Percentiles rank a stretch among this genome's conserved stretches.
These are phyloP conservation scores for Sinocyclocheilus maitianheensis DNA, from an alignment of 2,113 vertebrate species.

Conservation along the genomic window DNA sequence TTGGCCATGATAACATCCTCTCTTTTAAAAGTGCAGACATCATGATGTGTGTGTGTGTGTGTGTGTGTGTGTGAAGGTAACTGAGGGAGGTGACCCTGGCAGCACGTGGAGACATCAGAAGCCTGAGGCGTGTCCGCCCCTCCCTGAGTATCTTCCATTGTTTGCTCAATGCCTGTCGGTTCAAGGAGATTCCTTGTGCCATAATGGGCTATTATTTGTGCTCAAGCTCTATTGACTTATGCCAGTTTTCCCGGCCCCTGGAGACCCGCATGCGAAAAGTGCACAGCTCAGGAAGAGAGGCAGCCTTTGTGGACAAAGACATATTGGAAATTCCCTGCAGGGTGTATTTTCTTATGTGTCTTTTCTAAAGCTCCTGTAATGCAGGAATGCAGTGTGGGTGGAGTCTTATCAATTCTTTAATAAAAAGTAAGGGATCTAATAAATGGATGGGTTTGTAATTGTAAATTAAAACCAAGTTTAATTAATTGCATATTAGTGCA, in stretches of 20 bases:
- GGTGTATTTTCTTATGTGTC: neutral
- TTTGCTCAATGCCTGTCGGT: constrained; percentile 71
- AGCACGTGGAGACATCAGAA: constrained; percentile 62
- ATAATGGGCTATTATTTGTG: constrained; percentile 73
- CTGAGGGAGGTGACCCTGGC: constrained; percentile 46
- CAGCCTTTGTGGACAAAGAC: constrained; percentile 62
- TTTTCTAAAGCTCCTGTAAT: neutral
- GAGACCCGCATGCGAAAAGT: constrained; percentile 61
- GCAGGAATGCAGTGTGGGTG: neutral
- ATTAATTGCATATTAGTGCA: neutral
- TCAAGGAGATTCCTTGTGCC: constrained; percentile 69
- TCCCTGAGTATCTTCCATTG: constrained; percentile 70
- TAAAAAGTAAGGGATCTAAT: neutral
- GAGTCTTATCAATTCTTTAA: neutral
- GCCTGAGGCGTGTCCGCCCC: constrained; percentile 49
- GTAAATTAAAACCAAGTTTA: neutral
- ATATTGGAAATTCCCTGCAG: constrained; percentile 1
- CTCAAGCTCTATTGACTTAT: constrained; percentile 65
- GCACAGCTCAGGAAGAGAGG: constrained; percentile 50
- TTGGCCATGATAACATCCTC: no score
- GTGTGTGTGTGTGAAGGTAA: constrained; percentile 22
- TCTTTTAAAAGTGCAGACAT: no score
- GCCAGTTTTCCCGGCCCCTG: constrained; percentile 59
- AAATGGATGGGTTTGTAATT: neutral
- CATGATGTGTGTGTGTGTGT: constrained; percentile 36